Base-by-base conservation (phyloP, 1,140 invertebrate species). In the Papilio machaon region DNA sequence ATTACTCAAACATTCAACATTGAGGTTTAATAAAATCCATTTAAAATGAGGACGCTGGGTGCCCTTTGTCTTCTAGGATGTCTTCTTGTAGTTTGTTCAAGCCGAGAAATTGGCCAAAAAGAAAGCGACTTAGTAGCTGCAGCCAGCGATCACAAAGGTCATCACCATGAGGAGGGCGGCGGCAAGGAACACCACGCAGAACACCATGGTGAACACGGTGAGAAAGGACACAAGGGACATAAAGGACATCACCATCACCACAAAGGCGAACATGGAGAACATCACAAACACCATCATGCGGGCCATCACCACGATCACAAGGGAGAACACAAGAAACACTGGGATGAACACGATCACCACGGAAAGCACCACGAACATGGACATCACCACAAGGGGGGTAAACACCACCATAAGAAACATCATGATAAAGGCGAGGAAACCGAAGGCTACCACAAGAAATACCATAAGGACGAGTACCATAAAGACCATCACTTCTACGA, bases 401-500 rank as follows among this genome's bases (percentile, higher is more conserved):
- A 95, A 86, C 96, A 95, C 90, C 95, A 95, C 13, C 95, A 96
- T 83, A 95, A 96, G 82, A 96, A 96, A 80, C 93, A 94, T 75
- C 96, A 96, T 91, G 95, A 96, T 73, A 96, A 96, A 89, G 96
- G 96, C 1, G 96, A 96, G 88, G 95, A 95, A 91, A 96, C 95
- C 77, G 96, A 96, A 83, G 96, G 96, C 38, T 96, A 96, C 82
- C 96, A 97, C 87, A 96, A 97, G 83, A 95, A 97, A 2, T 96
- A 97, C 87, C 97, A 97, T 84, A 89, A 96, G 80, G 96, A 97
- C 90, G 96, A 97, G 86, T 97, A 95, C 90, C 96, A 97, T 86
- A 97, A 97, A 86, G 95, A 97, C 80, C 96, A 97, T 81, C 96
- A 97, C 87, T 96, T 96, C 94, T 96, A 96, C 91, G 96, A 96